Evolutionary conservation across 2,888 invertebrate genomes (phyloP), one percentile per base, ranked within the genome.

Genomic region (Teleogryllus oceanicus): DNA sequence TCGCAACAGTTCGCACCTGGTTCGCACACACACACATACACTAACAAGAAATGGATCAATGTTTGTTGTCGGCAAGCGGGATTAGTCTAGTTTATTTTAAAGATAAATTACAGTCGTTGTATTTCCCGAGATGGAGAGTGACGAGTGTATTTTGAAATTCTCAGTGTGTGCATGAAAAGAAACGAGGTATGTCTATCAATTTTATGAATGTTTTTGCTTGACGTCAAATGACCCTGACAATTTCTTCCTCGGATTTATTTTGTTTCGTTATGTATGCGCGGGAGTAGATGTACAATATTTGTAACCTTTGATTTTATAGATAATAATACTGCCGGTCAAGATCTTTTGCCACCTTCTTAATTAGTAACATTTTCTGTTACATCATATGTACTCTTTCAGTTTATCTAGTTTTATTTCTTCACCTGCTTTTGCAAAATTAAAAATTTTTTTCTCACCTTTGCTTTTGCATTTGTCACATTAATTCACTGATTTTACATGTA

Each of bases 41-140:
- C 13, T n/a, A 4, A n/a, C n/a, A n/a, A 18, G 62, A 62, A 62
- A 62, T 62, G 62, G 62, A 62, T 62, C 62, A n/a, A 62, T 62
- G 62, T 62, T 62, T 62, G 62, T n/a, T 62, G 62, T 62, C 62
- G 62, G n/a, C 62, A 62, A 62, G 62, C 62, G 62, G 62, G 62
- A 62, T 62, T 16, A 62, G 5, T 62, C n/a, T 5, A 62, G 62
- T 62, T 62, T 62, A 13, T 62, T 62, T n/a, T 13, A 11, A 62
- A 62, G 13, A n/a, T 62, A n/a, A 11, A n/a, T 62, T 62, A n/a
- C 13, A 18, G 62, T 62, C n/a, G n/a, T 62, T 62, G 5, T 62
- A 62, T 62, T 3, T n/a, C 13, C 13, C 16, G n/a, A 62, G n/a
- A 62, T 62, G 62, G 62, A 62, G 62, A 62, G 62, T 18, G 8